Base-by-base conservation (phyloP, 2,113 vertebrate species). In the Miniopterus natalensis region DNA sequence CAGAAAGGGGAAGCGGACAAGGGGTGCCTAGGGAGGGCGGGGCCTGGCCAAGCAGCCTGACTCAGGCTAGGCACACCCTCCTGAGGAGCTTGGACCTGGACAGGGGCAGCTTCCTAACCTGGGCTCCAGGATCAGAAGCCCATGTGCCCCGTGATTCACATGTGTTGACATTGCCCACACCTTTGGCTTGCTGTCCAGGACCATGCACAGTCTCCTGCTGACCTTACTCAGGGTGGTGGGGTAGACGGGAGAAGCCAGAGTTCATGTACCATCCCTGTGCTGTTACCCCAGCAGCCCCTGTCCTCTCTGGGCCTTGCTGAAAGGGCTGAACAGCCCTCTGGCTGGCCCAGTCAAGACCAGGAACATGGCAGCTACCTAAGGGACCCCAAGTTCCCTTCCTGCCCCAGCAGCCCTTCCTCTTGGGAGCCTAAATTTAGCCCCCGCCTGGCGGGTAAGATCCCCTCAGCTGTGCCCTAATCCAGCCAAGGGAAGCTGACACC, bases 381-480 rank as follows among this genome's bases (percentile, higher is more conserved):
- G 55, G 74, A 84, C 92, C 73, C 80, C 49, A 40, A 4, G 63
- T 53, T 84, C 85, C 73, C 87, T 88, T 83, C 91, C 83, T 73
- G 73, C 89, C 90, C 63, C 21, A 12, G 53, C 57, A 79, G 80
- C 65, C 77, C 68, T 77, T 90, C 36, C 96, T 88, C 92, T 71
- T 15, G 51, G 95, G 95, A 96, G 61, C 94, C 97, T 98, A 98
- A 97, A 97, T 98, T 97, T 98, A 97, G 97, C 73, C 95, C 94
- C 2, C 36, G 47, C 53, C 88, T 86, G 92, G 81, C 4, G 36
- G 63, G 47, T 65, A 59, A 96, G 96, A 97, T 93, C 94, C 85
- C 92, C 92, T 95, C 96, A 96, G 97, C 97, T 97, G 97, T 83
- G 95, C 95, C 95, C 86, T 97, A 97, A 97, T 96, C 97, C 97